Base-by-base conservation (phyloP, 2,797 vertebrate genomes). In the Picus viridis region DNA sequence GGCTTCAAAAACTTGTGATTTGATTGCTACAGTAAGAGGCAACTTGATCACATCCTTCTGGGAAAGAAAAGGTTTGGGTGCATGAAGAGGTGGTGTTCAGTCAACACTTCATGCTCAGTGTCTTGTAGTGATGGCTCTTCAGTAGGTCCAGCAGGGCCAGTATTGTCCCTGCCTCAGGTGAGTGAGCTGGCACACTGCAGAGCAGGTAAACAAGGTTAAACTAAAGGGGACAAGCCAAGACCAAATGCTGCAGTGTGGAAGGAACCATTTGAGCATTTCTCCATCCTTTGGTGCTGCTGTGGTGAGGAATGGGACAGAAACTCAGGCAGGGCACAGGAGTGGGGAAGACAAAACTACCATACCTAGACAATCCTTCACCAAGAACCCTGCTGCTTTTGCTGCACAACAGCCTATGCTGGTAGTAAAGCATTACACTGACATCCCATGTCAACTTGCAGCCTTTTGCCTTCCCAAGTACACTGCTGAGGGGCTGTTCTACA, bases 341-440 rank as follows among this genome's bases (percentile, higher is more conserved):
- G 17, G 16, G 22, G 5, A 34, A 57, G 67, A 70, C 22, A 18
- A 5, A 7, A 4, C 29, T 2, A 11, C 5, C 22, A 16, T 6
- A 2, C 6, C 71, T 20, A 47, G 11, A 22, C 56, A 24, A 57
- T 36, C 39, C 2, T 1, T 10, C 39, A 34, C 24, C 6, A 62
- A 15, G 15, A 39, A 3, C 4, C 6, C 8, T 12, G 20, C 2
- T 81, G 49, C 3, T 34, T 61, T 73, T 32, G 53, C 41, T 24
- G 2, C 0, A 0, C 19, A 26, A 23, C 5, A 68, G 51, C 12
- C 32, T 51, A 0, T 1, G 9, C 15, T 43, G 59, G 27, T 22
- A 49, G 32, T 32, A 61, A 10, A 19, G 54, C 32, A 18, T 39
- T 64, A 15, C 22, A 6, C 22, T 20, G 51, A 5, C 10, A 6